Conservation (phyloP, 1,140 invertebrate species). For the Propsilocerus akamusi region DNA sequence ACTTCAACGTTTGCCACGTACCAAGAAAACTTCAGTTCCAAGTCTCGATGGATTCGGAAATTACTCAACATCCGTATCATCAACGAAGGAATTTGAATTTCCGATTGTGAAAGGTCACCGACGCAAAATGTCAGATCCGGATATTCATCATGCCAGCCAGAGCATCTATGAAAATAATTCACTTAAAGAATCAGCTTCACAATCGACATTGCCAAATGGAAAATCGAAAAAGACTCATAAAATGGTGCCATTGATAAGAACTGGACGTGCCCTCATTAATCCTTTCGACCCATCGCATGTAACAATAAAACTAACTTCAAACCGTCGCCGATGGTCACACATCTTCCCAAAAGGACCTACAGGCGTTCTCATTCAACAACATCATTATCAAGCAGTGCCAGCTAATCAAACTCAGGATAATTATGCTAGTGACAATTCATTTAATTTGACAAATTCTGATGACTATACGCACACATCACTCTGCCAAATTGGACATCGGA, state of each 20-base stretch:
- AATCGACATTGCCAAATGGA: slow-evolving; percentile 18
- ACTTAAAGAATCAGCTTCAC: slow-evolving; percentile 17
- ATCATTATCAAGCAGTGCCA: slow-evolving; percentile 75
- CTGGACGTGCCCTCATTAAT: slow-evolving; percentile 71
- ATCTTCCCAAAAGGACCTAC: slow-evolving; percentile 93
- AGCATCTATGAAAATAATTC: slow-evolving; percentile 10
- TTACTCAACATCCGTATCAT: not conserved
- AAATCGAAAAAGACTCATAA: slow-evolving; percentile 12
- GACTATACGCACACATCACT: slow-evolving; percentile 3
- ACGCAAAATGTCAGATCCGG: slow-evolving; percentile 65
- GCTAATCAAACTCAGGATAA: slow-evolving; percentile 15
- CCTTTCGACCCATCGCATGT: slow-evolving; percentile 96
- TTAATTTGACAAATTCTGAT: slow-evolving; percentile 16
- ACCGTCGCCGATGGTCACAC: slow-evolving; percentile 92
- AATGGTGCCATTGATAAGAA: slow-evolving; percentile 36
- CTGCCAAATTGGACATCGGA: not conserved
- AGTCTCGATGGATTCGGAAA: slow-evolving; percentile 31
- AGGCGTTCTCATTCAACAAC: slow-evolving; percentile 77
- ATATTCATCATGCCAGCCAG: slow-evolving; percentile 47
- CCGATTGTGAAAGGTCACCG: slow-evolving; percentile 28
- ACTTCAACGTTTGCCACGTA: slow-evolving; percentile 37
- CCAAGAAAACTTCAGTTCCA: slow-evolving; percentile 48
- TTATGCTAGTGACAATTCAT: not conserved
- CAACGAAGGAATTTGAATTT: slow-evolving; percentile 25
- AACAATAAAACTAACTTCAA: slow-evolving; percentile 91